Evolutionary conservation across 2,113 vertebrate species (phyloP), one percentile per base, ranked within the genome.

Genomic region (Lophochroa leadbeateri): DNA sequence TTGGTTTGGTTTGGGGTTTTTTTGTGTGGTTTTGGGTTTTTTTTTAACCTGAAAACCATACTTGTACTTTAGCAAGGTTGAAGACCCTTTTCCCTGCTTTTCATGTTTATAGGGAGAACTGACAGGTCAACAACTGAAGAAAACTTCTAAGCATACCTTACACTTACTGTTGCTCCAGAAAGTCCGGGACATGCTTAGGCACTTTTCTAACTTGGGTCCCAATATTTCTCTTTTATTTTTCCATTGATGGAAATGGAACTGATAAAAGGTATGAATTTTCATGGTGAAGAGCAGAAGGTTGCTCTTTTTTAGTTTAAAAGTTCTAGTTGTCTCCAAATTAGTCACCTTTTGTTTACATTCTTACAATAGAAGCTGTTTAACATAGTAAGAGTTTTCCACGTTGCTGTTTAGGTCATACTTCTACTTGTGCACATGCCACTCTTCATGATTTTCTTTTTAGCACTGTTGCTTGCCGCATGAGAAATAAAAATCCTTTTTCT

Each of bases 261-360:
- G 17, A 18, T 19, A 10, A 7, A 64, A 68, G 5, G 13, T 63
- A 11, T 0, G 0, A 16, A 44, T 58, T 81, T 64, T 74, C 24
- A 17, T 21, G 33, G 13, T 46, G 43, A 80, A 20, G 15, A 57
- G 23, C 15, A 35, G 33, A 53, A 61, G 2, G 7, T 68, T 76
- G 3, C 5, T 82, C 7, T 71, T 58, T 53, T 75, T 17, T 46
- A 37, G 33, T 35, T 71, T 18, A 70, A 82, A 79, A 39, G 10
- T 28, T 57, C 6, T 16, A 72, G 10, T 17, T 94, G 7, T 83
- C 67, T 83, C 23, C 39, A 64, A 60, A 82, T 52, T 67, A 85
- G 53, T 86, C 58, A 87, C 18, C 52, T 94, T 92, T 70, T 64
- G 21, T 93, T 93, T 90, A 77, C 19, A 13, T 58, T 55, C 33